These are phyloP conservation scores for Tuta absoluta DNA, from an alignment of 2,888 invertebrate genomes.

Conservation along the genomic window DNA sequence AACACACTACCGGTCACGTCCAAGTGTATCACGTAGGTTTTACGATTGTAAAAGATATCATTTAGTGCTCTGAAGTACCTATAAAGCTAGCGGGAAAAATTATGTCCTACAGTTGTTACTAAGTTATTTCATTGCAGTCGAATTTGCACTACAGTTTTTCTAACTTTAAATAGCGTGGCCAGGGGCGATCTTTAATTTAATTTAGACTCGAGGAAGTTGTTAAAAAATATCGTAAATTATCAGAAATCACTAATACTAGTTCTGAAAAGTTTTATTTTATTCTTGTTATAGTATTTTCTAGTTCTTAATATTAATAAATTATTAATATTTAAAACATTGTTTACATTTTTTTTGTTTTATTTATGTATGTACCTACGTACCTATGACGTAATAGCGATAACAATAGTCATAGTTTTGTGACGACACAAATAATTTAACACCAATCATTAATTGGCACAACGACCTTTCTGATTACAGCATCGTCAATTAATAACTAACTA, in stretches of 20 bases:
- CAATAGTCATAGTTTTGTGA: not conserved
- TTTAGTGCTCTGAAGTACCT: not conserved
- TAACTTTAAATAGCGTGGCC: constrained; percentile 51
- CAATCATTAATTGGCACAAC: not conserved
- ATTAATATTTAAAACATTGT: no score
- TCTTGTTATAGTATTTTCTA: no score
- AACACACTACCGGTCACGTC: constrained; percentile 1
- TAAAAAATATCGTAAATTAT: not conserved
- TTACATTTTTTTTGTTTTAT: no score
- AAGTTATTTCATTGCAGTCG: no score
- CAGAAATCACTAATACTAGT: no score
- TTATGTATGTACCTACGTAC: no score
- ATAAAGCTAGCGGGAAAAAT: not conserved
- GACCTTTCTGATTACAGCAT: constrained; percentile 3
- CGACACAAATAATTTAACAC: not conserved
- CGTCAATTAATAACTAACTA: not conserved
- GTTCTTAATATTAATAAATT: no score
- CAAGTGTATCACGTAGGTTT: not conserved
- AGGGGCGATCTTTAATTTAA: constrained; percentile 49
- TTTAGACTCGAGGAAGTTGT: constrained; percentile 52
- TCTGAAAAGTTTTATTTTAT: no score
- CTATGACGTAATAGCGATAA: no score
- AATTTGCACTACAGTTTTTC: no score
- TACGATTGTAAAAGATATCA: not conserved
- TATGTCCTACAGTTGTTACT: no score